A percentile compares a stretch with the other conserved stretches of the same genome.
Evolutionary conservation across 2,797 vertebrate genomes (phyloP).

Genomic region (Pipistrellus pygmaeus): DNA sequence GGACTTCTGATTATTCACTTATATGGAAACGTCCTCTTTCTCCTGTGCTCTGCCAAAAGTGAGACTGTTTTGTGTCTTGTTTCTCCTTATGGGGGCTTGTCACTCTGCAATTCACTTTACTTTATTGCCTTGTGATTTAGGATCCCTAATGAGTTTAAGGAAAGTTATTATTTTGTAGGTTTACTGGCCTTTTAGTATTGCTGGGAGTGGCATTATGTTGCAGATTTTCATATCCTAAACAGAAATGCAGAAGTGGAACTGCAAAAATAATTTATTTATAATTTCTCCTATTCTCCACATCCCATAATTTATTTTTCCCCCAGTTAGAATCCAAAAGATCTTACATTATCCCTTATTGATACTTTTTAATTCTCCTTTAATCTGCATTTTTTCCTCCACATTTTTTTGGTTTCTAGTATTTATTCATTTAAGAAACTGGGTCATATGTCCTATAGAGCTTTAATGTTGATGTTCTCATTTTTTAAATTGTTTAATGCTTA

Average conservation of each 20-base stretch:
- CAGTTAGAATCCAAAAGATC: not conserved
- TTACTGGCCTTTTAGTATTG: conserved; percentile 39
- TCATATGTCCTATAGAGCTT: not conserved
- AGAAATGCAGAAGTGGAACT: not conserved
- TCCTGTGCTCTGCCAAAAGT: not conserved
- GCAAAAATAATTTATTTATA: not conserved
- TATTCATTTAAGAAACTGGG: not conserved
- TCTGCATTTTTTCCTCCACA: not conserved
- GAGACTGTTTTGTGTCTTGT: not conserved
- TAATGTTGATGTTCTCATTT: not conserved
- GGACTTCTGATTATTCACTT: not conserved
- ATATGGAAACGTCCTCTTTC: not conserved
- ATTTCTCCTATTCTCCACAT: not conserved
- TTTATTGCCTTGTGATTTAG: not conserved
- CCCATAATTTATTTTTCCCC: not conserved
- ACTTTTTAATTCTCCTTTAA: not conserved
- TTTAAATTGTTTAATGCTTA: conserved; percentile 6
- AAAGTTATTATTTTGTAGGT: conserved; percentile 2
- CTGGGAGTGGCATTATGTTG: not conserved
- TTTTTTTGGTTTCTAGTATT: conserved; percentile 21
- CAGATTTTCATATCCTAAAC: not conserved
- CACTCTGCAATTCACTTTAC: not conserved
- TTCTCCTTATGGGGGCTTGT: not conserved
- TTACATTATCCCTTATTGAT: not conserved
- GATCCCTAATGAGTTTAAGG: not conserved